phyloP scores from a whole-genome alignment of 2,113 vertebrate genomes.

The Lophura nycthemera region DNA sequence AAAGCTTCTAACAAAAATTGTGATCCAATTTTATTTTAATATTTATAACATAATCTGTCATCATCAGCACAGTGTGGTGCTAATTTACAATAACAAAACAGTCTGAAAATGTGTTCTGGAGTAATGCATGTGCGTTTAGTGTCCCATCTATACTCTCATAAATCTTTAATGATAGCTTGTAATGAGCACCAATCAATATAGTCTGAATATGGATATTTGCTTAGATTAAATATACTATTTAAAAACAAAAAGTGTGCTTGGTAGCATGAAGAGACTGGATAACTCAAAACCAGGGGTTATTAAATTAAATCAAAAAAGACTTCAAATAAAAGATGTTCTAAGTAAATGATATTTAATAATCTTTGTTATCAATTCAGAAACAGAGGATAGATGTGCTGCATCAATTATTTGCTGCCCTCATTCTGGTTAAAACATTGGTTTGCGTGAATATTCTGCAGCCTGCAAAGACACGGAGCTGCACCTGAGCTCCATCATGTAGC shows the following conservation, averaged over 20 bases:
- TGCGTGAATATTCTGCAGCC: neutral
- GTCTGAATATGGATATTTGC: neutral
- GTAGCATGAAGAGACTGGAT: neutral
- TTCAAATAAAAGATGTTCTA: neutral
- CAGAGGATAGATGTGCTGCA: neutral
- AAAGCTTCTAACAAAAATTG: neutral
- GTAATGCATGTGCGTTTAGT: neutral
- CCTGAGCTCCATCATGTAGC: neutral
- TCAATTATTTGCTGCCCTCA: slow-evolving; percentile 9
- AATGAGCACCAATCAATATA: neutral
- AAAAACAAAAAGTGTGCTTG: neutral
- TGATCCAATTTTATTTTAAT: neutral
- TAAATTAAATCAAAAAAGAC: neutral
- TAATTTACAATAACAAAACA: neutral
- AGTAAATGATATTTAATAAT: slow-evolving; percentile 15
- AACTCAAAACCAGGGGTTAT: neutral
- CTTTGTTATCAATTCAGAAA: neutral
- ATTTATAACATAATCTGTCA: slow-evolving; percentile 1
- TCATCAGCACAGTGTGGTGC: neutral
- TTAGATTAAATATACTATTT: neutral
- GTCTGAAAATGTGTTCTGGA: neutral
- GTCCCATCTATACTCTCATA: neutral
- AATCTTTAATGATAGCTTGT: neutral
- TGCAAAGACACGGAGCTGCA: neutral
- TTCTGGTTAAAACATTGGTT: neutral